Base-by-base conservation (phyloP, 2,888 invertebrate genomes). In the Drosophila antonietae region DNA sequence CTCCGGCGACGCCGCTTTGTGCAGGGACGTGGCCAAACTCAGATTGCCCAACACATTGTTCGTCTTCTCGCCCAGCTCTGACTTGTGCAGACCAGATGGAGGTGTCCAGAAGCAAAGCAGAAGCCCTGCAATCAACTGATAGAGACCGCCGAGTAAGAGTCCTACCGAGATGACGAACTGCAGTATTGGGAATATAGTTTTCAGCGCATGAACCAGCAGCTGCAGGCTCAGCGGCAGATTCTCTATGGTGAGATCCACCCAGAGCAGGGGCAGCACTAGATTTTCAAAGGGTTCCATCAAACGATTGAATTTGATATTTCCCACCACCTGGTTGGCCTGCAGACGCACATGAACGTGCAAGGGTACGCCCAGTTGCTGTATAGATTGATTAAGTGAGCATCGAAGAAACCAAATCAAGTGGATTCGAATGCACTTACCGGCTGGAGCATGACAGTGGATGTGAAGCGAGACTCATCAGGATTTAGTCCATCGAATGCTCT, bases 311-410 rank as follows among this genome's bases (percentile, higher is more conserved):
- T 92, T 90, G 0, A 95, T 95, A 47, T 94, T 93, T 20, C 95
- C 93, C 79, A 96, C 95, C 0, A 95, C 94, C 7, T 97, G 92
- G 91, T 97, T 97, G 28, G 96, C 94, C 91, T 97, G 97, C 44
- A 96, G 93, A 68, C 95, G 95, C 18, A 95, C 94, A 15, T 94
- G 93, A 0, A 95, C 94, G 31, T 93, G 91, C 67, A 97, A 78
- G 0, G 96, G 96, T 0, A 95, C 93, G 10, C 97, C 97, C 6
- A 96, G 79, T 63, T 93, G 93, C 95, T 96, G 87, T 0, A 91
- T 90, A 43, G 28, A 70, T 63, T 4, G 47, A 5, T 2, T 15
- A n/a, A 20, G 23, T 57, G 15, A 60, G 72, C 46, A 37, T 9
- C 35, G 7, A 2, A 10, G n/a, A 1, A 15, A 12, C 2, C 2